phyloP scores from a whole-genome alignment of 2,113 vertebrate genomes.

The Podiceps cristatus region DNA sequence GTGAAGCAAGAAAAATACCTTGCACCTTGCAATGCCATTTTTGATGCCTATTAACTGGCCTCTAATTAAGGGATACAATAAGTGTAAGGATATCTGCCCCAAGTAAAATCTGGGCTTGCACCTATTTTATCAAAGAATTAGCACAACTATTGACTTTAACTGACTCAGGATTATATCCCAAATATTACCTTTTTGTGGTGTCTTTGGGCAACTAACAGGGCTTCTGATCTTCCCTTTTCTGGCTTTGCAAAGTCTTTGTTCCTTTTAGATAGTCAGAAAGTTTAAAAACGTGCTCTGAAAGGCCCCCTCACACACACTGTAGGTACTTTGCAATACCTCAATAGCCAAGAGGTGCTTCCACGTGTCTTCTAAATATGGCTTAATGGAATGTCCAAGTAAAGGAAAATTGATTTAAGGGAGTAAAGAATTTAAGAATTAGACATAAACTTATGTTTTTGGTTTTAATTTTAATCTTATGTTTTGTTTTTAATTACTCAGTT shows the following conservation, averaged over 20 bases:
- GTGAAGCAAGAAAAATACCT: neutral
- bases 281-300: neutral
- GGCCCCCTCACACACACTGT: rapidly evolving
- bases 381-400: neutral
- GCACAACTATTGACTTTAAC: neutral
- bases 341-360: neutral
- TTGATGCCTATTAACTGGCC: neutral
- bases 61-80: neutral
- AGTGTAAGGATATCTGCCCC: neutral
- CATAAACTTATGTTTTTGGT: neutral
- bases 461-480: too few relatives aligned
- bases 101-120: neutral
- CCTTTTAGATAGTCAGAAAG: neutral
- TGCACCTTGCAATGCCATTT: neutral
- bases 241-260: neutral
- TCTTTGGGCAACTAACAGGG: neutral
- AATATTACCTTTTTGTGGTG: neutral
- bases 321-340: neutral
- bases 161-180: neutral
- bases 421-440: neutral
- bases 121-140: neutral
- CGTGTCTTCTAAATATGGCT: neutral
- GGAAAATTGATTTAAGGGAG: neutral
- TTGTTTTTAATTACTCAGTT: too few relatives aligned
- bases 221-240: neutral